Conservation (phyloP, 2,797 vertebrate species). For the Pristis pectinata region DNA sequence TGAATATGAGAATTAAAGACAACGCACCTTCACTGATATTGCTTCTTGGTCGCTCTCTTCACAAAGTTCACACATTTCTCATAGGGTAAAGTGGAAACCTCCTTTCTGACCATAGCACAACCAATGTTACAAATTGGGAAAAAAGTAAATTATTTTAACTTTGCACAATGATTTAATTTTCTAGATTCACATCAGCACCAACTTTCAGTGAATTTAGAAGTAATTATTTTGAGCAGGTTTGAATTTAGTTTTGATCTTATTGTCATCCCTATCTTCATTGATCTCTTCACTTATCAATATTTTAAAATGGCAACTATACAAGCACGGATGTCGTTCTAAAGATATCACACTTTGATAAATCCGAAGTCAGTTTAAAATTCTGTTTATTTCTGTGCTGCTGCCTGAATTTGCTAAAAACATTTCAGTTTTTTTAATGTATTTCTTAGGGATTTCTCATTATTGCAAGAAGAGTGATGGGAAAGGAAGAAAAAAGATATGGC, state of each 20-base stretch:
- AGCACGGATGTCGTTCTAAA: background rate
- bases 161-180: background rate
- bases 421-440: background rate
- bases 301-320: background rate
- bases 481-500: background rate
- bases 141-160: background rate
- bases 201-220: background rate
- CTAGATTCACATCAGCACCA: background rate
- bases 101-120: background rate
- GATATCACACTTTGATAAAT: background rate
- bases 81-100: background rate
- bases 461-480: background rate
- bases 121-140: background rate
- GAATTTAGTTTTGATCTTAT: background rate
- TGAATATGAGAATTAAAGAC: background rate
- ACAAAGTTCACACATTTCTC: background rate
- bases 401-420: background rate
- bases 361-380: background rate
- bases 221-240: background rate
- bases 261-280: background rate
- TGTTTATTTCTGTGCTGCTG: background rate
- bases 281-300: background rate
- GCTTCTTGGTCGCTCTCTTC: background rate
- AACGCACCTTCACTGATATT: background rate
- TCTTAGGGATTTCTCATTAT: background rate